phyloP scores from a whole-genome alignment of 2,888 invertebrate species.

The Dryobotodes eremita region DNA sequence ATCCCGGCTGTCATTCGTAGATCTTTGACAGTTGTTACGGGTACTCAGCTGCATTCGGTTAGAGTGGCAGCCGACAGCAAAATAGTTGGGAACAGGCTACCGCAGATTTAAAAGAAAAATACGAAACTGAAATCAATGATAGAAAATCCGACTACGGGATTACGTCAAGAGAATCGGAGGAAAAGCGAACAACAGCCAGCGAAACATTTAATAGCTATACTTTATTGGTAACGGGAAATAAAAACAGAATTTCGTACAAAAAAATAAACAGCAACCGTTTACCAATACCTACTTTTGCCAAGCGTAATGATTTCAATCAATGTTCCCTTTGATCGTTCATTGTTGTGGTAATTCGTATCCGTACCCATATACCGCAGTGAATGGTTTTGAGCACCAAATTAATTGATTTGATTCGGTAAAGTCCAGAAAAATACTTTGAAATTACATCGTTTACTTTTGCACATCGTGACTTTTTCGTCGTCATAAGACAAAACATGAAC shows the following conservation, averaged over 20 bases:
- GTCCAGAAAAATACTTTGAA: neutral
- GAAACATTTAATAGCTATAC: neutral
- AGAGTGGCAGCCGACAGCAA: neutral
- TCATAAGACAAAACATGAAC: neutral
- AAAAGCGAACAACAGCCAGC: constrained; percentile 4
- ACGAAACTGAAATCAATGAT: neutral
- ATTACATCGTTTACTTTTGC: neutral
- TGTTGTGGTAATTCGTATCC: neutral
- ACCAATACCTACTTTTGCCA: neutral
- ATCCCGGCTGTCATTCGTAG: neutral
- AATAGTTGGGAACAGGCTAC: neutral
- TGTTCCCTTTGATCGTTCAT: neutral
- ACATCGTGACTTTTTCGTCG: too few relatives aligned
- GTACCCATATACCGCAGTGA: neutral
- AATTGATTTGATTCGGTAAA: neutral
- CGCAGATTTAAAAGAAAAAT: neutral
- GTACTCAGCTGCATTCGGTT: neutral
- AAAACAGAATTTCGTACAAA: neutral
- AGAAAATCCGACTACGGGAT: neutral
- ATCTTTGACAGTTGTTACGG: neutral
- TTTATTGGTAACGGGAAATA: neutral
- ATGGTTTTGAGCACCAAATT: neutral
- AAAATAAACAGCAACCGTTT: neutral
- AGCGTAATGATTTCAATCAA: neutral
- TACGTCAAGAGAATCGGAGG: neutral